phyloP scores from a whole-genome alignment of 2,113 vertebrate genomes.

The Dipodomys stephensi region DNA sequence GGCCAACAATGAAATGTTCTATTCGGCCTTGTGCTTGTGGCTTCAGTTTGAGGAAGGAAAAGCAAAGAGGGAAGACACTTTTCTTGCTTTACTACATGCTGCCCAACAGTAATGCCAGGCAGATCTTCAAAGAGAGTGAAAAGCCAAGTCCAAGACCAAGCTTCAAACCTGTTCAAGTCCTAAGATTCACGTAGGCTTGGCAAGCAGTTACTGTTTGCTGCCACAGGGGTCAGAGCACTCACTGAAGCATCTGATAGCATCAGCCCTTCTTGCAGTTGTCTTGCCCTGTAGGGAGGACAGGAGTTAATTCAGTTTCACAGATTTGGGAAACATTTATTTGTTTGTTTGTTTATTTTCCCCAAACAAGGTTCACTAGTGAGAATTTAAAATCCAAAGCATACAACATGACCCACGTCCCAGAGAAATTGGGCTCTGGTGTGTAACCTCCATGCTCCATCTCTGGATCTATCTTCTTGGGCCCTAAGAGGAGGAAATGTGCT shows the following conservation, averaged over 20 bases:
- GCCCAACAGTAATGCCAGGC: not conserved
- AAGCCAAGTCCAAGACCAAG: not conserved
- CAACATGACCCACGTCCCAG: not conserved
- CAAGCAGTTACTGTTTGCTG: not conserved
- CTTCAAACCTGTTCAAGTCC: not conserved
- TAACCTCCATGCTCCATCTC: not conserved
- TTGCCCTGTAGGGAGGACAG: not conserved
- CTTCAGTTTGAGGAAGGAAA: not conserved
- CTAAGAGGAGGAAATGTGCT: not conserved
- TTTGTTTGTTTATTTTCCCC: not conserved
- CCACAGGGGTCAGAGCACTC: not conserved
- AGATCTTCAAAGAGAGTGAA: not conserved
- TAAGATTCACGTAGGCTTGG: too few species aligned
- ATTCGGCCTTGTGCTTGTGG: not conserved
- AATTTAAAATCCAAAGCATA: constrained; percentile 21
- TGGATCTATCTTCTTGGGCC: not conserved
- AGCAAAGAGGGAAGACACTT: not conserved
- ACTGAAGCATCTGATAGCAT: not conserved
- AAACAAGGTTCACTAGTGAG: not conserved
- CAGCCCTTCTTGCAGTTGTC: not conserved
- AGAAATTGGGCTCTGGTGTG: not conserved
- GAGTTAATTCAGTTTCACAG: not conserved
- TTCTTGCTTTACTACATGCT: not conserved
- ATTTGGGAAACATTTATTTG: not conserved
- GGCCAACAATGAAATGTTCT: not conserved